These are phyloP conservation scores for Acropternis orthonyx DNA, from an alignment of 2,797 vertebrate genomes.

Conservation along the genomic window DNA sequence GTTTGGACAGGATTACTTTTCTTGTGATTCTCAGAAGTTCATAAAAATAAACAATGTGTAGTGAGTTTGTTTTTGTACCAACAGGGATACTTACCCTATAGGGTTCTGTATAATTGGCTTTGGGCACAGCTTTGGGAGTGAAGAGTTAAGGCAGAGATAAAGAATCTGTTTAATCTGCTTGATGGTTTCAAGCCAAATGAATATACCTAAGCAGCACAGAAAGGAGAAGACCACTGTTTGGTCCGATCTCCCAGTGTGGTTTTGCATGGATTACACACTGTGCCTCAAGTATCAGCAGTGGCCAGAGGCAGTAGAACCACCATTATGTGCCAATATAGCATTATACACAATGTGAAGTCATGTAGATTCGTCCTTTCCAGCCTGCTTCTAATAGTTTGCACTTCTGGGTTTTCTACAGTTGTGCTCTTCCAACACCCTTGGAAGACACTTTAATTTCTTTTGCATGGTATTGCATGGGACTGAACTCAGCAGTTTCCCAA, in stretches of 20 bases:
- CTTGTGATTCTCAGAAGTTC: background rate
- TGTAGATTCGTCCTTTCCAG: background rate
- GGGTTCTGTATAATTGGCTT: background rate
- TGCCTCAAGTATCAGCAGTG: background rate
- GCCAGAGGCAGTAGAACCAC: background rate
- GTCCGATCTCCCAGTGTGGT: background rate
- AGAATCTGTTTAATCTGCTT: background rate
- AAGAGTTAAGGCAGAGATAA: background rate
- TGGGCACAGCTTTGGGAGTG: background rate
- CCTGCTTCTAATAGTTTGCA: background rate
- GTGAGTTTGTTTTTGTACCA: conserved; percentile 3
- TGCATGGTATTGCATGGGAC: background rate
- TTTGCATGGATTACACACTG: background rate
- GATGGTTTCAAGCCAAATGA: background rate
- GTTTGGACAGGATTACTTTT: background rate
- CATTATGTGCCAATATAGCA: background rate
- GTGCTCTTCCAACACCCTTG: background rate
- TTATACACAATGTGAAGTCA: background rate
- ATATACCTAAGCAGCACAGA: background rate
- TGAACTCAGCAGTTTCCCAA: background rate
- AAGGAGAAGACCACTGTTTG: background rate
- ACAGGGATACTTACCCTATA: background rate
- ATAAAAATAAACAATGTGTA: background rate
- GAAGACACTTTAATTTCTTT: background rate
- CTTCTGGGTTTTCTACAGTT: background rate